Evolutionary conservation across 2,888 invertebrate species (phyloP), one percentile per base, ranked within the genome.

Genomic region (Lasioglossum leucozonium): DNA sequence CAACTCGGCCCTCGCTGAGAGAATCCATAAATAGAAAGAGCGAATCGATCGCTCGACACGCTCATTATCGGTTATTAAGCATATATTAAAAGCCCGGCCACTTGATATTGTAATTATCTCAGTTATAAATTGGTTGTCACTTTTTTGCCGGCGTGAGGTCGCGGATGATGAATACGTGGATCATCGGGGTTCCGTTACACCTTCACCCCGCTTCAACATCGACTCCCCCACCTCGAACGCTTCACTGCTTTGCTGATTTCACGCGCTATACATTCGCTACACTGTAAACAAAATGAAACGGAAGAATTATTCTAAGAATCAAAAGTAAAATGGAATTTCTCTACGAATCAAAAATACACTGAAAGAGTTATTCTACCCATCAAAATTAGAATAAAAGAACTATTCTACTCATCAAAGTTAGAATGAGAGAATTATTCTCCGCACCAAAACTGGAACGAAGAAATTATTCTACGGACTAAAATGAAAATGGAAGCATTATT

Each of bases 61-160:
- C 88, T 91, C 91, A 91, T 92, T 91, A 92, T 92, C 89, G 90
- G 87, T 88, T 92, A 91, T 91, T 90, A 89, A 89, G 86, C 89
- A 88, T 89, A 88, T 90, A 92, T 92, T 88, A 91, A 91, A 91
- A 89, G 87, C 85, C 85, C 84, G 62, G 86, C 79, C 86, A 85
- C 91, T 92, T 94, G 92, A 94, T 94, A 94, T 94, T 94, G 93
- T 93, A 94, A 94, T 94, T 94, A 94, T 93, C 92, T 87, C 87
- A 91, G 92, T 94, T 93, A 93, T 94, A 94, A 94, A 94, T 94
- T 93, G 93, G 92, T 92, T 93, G 93, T 94, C 94, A 93, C 92
- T 92, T 93, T 93, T 93, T 62, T 92, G 90, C 91, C 91, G 90
- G 88, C 90, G 91, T 93, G 91, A 93, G 94, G 91, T 93, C 92